Evolutionary conservation across 2,797 vertebrate genomes (phyloP), one percentile per base, ranked within the genome.

Genomic region (Sebastes variabilis): DNA sequence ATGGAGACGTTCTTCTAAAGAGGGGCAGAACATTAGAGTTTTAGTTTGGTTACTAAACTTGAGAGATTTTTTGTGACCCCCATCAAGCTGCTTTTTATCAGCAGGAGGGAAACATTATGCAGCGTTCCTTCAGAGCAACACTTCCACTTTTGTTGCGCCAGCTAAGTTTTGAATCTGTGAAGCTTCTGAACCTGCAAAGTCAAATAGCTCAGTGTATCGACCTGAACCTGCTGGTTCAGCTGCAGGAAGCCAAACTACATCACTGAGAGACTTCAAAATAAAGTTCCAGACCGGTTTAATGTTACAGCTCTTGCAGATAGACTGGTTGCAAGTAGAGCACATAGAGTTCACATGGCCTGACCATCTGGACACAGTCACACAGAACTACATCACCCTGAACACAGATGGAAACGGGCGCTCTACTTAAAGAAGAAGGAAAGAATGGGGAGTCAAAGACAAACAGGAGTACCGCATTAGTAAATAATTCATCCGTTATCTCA

Each of bases 401-500:
- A 30, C 32, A 61, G 34, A 66, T 3, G 22, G 18, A 66, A 73
- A 80, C 3, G 36, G 66, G 6, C 27, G 29, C 16, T 79, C 72
- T 32, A 55, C n/a, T 20, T 6, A 22, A 66, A 64, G 30, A 25
- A 52, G 2, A 1, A 20, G 24, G 32, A 52, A 58, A 46, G 32
- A 71, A 70, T 12, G 8, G 5, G 8, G 8, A 56, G 5, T 42
- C 6, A 72, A 55, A 49, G 5, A 22, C 67, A 75, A 82, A 71
- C 24, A 71, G 32, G 56, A 68, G 20, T 59, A 79, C 60, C 66
- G 9, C 11, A 66, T 56, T 60, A 80, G 72, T 62, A 77, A 82
- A 84, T 76, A 73, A 74, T 12, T 72, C 61, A 81, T 71, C 38
- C 69, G 60, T 75, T 2, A 49, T 69, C 32, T 75, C 81, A 84